Evolutionary conservation across 2,888 invertebrate genomes (phyloP), one percentile per base, ranked within the genome.

Genomic region (Papilio gigon): DNA sequence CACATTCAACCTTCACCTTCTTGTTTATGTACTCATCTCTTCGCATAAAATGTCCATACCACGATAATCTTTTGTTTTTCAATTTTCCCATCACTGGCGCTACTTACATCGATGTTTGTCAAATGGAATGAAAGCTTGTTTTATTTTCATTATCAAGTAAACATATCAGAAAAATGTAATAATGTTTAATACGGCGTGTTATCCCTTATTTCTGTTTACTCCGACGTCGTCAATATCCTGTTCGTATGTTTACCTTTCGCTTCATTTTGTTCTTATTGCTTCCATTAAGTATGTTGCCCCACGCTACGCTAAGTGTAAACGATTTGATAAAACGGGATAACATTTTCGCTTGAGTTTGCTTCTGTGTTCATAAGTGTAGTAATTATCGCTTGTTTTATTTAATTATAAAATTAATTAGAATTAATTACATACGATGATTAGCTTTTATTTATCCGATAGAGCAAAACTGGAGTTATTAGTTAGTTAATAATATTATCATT

Each of bases 171-270:
- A 62, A 63, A 42, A 30, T 17, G 8, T 63, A 64, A 25, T 50
- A 64, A 30, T 30, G 9, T 30, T 53, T 33, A 62, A 25, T 44
- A 33, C 30, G 2, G 30, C 17, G 9, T n/a, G 25, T 53, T 50
- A 37, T 37, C 33, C 37, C 5, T 25, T 53, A 22, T 37, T 64
- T 37, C 25, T 64, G 50, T 64, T 64, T 64, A 37, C 53, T n/a
- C n/a, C 35, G 40, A 60, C 37, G 25, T 4, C 8, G 33, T 44
- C 44, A 65, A 50, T 47, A 47, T 35, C 11, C 47, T 22, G 33
- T 60, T 37, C 66, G 35, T 35, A 47, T 66, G 66, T 60, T 66
- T 59, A 60, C 35, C 17, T 47, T 35, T 37, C 47, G 47, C 59
- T 47, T 37, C 47, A 66, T 60, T 60, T 60, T 60, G 25, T 47